Evolutionary conservation across 2,113 vertebrate species (phyloP), one percentile per base, ranked within the genome.

Genomic region (Misgurnus anguillicaudatus): DNA sequence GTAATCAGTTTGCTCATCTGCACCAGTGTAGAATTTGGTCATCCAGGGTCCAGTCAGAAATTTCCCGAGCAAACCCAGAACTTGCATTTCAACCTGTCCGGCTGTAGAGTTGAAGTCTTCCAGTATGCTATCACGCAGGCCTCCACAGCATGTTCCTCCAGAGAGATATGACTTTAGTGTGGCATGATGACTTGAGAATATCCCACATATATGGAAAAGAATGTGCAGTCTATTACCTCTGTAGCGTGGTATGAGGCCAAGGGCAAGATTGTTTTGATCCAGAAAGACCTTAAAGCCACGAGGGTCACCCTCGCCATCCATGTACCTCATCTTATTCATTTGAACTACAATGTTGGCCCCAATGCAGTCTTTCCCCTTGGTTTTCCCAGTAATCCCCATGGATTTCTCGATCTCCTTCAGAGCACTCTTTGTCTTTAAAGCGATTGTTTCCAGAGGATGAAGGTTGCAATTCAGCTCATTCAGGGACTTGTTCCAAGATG

Each of bases 161-260:
- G 42, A 51, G 67, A 70, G 19, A 70, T 70, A 53, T 47, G 45
- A 51, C 67, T 70, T 53, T 21, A 70, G 67, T 70, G 67, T 19
- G 16, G 67, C 21, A 36, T 70, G 67, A 70, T 69, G 67, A 69
- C 67, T 45, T 69, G 67, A 21, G 47, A 71, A 71, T 17, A 71
- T 55, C 24, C 69, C 69, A 71, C 69, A 71, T 55, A 71, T 71
- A 55, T 71, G 24, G 24, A 71, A 71, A 71, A 71, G 69, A 71
- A 71, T 71, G 48, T 71, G 69, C 47, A 31, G 24, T 31, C 24
- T 31, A 31, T 31, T 31, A 31, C 24, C 24, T 31, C 24, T 31
- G 24, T 31, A 45, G 53, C 39, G n/a, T 45, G 69, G 69, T 57
- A 71, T 71, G 16, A 71, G 47, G 24, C 69, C 14, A 7, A 57